phyloP scores from a whole-genome alignment of 2,888 invertebrate species.

The Tyria jacobaeae region DNA sequence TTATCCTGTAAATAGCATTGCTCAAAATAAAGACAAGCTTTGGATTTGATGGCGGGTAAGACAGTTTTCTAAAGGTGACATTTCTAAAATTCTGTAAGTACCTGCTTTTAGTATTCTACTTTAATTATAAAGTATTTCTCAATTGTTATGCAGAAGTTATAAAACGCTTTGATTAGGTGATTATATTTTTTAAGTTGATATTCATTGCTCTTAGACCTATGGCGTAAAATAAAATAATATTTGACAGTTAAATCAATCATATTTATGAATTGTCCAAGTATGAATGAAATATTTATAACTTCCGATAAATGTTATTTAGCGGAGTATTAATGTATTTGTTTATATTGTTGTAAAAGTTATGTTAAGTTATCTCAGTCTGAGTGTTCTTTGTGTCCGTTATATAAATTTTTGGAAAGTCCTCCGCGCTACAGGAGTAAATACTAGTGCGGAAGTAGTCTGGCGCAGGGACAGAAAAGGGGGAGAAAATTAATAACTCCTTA shows the following conservation, averaged over 20 bases:
- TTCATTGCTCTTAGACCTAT: background rate
- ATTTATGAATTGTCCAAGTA: slow-evolving; percentile 4
- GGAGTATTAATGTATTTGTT: too few relatives aligned
- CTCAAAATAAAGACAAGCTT: background rate
- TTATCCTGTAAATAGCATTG: background rate
- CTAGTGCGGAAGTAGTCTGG: too few relatives aligned
- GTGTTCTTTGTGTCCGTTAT: too few relatives aligned
- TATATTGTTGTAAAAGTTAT: too few relatives aligned
- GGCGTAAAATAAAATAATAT: slow-evolving; percentile 9
- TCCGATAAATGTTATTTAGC: too few relatives aligned
- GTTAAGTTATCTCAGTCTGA: too few relatives aligned
- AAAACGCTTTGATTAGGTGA: slow-evolving; percentile 28
- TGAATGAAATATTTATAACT: slow-evolving; percentile 1
- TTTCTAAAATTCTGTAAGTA: too few relatives aligned
- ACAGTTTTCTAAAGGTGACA: slow-evolving; percentile 23
- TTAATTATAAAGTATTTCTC: slow-evolving; percentile 22
- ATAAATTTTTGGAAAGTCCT: too few relatives aligned
- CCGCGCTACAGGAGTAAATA: too few relatives aligned
- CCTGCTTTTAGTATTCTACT: too few relatives aligned
- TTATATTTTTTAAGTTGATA: background rate
- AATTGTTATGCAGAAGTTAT: slow-evolving; percentile 22
- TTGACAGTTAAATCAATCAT: slow-evolving; percentile 6
- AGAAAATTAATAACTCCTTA: too few relatives aligned
- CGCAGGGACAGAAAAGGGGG: too few relatives aligned
- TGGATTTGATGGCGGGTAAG: slow-evolving; percentile 19